phyloP scores from a whole-genome alignment of 1,140 invertebrate genomes.

The Agrypnia vestita region DNA sequence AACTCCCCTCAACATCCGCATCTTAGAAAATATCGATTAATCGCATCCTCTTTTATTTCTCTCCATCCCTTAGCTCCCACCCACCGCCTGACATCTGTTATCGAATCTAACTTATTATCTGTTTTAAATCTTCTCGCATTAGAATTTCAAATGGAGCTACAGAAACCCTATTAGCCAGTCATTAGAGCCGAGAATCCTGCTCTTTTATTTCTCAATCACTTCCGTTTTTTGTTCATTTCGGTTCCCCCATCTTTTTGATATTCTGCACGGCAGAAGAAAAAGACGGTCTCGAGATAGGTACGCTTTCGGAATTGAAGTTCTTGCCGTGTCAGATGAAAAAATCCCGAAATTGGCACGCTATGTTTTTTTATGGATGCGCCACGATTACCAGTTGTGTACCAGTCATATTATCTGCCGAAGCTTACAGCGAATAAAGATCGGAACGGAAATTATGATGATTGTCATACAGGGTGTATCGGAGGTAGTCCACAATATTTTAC shows the following conservation, averaged over 20 bases:
- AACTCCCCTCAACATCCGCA: neutral
- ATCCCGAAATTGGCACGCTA: too few species aligned
- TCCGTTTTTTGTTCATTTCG: slow-evolving; percentile 3
- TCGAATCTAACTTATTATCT: slow-evolving; percentile 37
- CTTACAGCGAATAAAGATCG: too few species aligned
- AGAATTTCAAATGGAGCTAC: slow-evolving; percentile 38
- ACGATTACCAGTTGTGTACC: too few species aligned
- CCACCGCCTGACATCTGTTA: slow-evolving; percentile 35
- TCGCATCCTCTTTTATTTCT: slow-evolving; percentile 7
- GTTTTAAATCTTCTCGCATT: slow-evolving; percentile 37
- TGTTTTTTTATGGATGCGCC: too few species aligned
- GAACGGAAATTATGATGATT: too few species aligned
- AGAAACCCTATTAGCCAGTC: slow-evolving; percentile 45
- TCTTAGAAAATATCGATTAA: slow-evolving; percentile 19
- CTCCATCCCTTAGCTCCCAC: slow-evolving; percentile 15
- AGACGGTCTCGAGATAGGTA: too few species aligned
- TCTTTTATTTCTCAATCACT: slow-evolving; percentile 9
- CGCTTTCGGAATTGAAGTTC: too few species aligned
- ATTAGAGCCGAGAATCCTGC: slow-evolving; percentile 13
- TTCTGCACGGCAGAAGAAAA: neutral
- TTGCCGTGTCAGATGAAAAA: too few species aligned
- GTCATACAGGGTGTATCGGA: too few species aligned
- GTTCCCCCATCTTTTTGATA: slow-evolving; percentile 8
- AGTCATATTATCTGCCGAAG: too few species aligned
- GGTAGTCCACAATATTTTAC: too few species aligned